Evolutionary conservation across 1,140 invertebrate genomes (phyloP), one percentile per base, ranked within the genome.

Genomic region (Brachionus paranguensis): DNA sequence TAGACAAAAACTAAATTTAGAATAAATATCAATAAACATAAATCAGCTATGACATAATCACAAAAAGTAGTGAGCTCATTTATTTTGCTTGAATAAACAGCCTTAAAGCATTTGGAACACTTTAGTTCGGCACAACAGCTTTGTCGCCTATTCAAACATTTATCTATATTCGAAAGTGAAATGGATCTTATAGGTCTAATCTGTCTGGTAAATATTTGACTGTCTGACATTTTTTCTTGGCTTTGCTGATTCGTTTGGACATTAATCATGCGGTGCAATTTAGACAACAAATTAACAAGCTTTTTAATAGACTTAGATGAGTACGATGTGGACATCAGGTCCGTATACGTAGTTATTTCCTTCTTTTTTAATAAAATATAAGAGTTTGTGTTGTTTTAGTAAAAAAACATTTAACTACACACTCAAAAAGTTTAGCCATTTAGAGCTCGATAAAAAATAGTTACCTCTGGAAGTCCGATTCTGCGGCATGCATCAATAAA

Each of bases 381-480:
- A 83, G 12, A 53, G 27, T 29, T 47, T 33, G 3, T 29, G 14
- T 29, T 27, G 24, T 41, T 41, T 29, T 47, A 41, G 60, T 14
- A 7, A 12, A 64, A 33, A n/a, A 79, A 53, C 43, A 70, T 6
- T 12, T 45, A 27, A 24, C 17, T 29, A 47, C 5, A 53, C 24
- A 37, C 29, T 20, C n/a, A 45, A 83, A 20, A 47, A 68, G 0
- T 65, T 45, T 29, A 27, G 17, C 41, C 65, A 41, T 60, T 43
- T 37, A 37, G 72, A 33, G 11, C 43, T 74, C 5, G 12, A 29
- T 7, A 43, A 84, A 74, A 64, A 64, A 24, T 4, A 76, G 10
- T 93, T 90, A 97, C 96, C 93, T 96, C 94, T 90, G 95, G 93
- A 12, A 97, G 95, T 47, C 96, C 96, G 86, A 97, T 95, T 88